Percentiles rank a stretch among this genome's conserved stretches.
These are phyloP conservation scores for Pteromalus puparum DNA, from an alignment of 1,140 invertebrate species.

Conservation along the genomic window DNA sequence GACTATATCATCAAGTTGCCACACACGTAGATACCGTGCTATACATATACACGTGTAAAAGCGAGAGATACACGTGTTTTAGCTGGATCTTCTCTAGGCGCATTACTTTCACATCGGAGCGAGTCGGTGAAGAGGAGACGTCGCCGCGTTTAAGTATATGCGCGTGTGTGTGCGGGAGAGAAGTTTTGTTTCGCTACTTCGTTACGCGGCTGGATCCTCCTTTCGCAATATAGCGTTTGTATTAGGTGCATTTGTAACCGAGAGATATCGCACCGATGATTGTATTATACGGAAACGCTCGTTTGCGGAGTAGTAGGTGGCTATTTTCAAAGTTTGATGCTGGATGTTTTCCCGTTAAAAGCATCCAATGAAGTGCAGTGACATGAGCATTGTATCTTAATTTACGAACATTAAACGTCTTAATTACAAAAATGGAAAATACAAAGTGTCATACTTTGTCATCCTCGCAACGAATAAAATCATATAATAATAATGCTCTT, in stretches of 20 bases:
- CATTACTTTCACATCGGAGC: constrained; percentile 30
- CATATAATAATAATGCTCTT: no score
- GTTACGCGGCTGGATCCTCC: constrained; percentile 22
- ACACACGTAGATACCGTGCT: not conserved
- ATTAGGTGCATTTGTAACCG: not conserved
- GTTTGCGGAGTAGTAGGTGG: not conserved
- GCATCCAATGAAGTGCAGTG: no score
- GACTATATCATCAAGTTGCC: not conserved
- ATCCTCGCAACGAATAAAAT: no score
- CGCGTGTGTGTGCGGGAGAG: not conserved
- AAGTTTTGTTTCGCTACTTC: constrained; percentile 9
- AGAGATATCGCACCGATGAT: not conserved
- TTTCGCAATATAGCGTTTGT: constrained; percentile 7
- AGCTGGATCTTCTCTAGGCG: not conserved
- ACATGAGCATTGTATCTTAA: no score
- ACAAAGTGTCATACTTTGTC: not conserved
- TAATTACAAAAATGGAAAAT: not conserved
- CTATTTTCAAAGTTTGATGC: no score
- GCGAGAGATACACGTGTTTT: not conserved
- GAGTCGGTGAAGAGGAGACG: no score
- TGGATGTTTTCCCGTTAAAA: no score
- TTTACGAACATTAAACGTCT: not conserved
- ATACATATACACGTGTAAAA: not conserved
- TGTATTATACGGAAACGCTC: not conserved
- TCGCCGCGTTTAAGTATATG: not conserved